phyloP scores from a whole-genome alignment of 1,140 invertebrate species.

The Hylaeus anthracinus region DNA sequence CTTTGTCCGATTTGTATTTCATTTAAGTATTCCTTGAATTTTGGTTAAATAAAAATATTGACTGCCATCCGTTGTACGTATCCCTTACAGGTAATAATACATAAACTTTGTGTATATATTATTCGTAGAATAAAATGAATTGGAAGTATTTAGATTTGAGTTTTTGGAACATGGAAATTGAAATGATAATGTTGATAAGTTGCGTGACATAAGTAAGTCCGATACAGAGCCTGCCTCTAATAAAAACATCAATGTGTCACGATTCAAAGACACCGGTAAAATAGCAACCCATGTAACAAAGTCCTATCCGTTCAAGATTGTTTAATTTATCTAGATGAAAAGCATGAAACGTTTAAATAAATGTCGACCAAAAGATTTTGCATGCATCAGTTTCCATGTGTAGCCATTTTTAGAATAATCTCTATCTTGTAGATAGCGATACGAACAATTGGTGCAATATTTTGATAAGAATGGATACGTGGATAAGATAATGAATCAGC shows the following conservation, averaged over 20 bases:
- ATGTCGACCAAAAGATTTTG: neutral
- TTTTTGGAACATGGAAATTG: neutral
- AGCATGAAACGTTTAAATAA: conserved; percentile 10
- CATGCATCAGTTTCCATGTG: neutral
- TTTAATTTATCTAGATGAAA: conserved; percentile 4
- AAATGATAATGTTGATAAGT: neutral
- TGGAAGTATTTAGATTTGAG: conserved; percentile 22
- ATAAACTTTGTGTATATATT: too few species aligned
- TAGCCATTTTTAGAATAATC: conserved; percentile 1
- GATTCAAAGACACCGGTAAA: too few species aligned
- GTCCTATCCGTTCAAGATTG: too few species aligned
- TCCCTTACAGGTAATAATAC: too few species aligned
- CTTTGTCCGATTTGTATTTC: too few species aligned
- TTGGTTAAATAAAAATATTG: too few species aligned
- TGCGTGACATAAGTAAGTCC: too few species aligned
- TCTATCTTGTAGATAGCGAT: conserved; percentile 10
- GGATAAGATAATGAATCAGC: conserved; percentile 31
- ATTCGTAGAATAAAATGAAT: neutral
- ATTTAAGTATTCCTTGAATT: too few species aligned
- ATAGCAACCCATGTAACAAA: neutral
- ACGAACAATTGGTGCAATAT: conserved; percentile 23
- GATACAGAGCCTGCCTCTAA: too few species aligned
- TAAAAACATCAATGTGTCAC: too few species aligned
- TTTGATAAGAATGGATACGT: conserved; percentile 23
- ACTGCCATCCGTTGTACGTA: too few species aligned